A percentile compares a stretch with the other conserved stretches of the same genome.
These are phyloP conservation scores for Metopia argyrocephala DNA, from an alignment of 2,888 invertebrate species.

Conservation along the genomic window DNA sequence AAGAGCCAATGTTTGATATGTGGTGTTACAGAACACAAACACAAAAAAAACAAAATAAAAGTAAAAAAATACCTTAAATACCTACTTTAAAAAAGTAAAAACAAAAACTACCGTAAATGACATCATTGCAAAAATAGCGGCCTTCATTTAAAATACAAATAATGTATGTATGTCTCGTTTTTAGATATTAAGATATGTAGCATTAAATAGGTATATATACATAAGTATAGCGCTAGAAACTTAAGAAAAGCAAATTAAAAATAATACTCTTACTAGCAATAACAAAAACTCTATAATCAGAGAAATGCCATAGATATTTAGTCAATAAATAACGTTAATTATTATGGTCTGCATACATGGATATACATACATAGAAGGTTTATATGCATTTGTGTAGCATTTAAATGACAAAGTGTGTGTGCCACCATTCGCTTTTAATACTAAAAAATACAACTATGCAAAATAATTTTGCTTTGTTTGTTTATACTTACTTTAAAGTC, in stretches of 20 bases:
- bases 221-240: slow-evolving; percentile 6
- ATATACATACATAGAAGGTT: not conserved
- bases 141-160: slow-evolving; percentile 56
- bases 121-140: slow-evolving; percentile 63
- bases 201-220: slow-evolving; percentile 35
- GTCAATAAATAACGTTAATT: slow-evolving; percentile 22
- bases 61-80: slow-evolving; percentile 19
- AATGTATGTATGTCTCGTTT: slow-evolving; percentile 36
- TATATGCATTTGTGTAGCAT: too few relatives aligned
- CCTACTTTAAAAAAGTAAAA: not conserved
- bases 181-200: slow-evolving; percentile 53
- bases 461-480: not conserved
- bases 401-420: not conserved
- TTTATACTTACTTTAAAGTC: slow-evolving; percentile 80
- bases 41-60: not conserved
- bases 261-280: not conserved
- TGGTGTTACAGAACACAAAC: slow-evolving; percentile 21
- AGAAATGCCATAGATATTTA: slow-evolving; percentile 10
- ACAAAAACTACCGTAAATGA: slow-evolving; percentile 56
- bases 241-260: too few relatives aligned
- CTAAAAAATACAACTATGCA: slow-evolving; percentile 23
- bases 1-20: too few relatives aligned
- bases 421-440: not conserved
- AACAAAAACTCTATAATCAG: not conserved
- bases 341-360: not conserved